Conservation (phyloP, 2,888 invertebrate species). For the Orthosia incerta region DNA sequence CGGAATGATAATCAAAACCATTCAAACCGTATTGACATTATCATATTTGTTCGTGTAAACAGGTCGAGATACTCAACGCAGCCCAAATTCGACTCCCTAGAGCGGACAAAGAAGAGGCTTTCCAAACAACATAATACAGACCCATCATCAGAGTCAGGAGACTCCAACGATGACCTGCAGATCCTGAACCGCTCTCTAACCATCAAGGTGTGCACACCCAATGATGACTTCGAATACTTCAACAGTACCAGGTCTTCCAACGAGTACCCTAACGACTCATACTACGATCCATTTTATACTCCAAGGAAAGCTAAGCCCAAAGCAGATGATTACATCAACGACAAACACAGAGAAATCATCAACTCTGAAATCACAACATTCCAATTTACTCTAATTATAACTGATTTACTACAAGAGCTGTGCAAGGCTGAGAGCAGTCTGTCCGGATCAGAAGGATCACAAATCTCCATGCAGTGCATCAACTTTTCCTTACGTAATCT, state of each 20-base stretch:
- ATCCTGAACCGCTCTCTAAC: constrained; percentile 88
- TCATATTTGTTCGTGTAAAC: constrained; percentile 19
- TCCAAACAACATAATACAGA: constrained; percentile 69
- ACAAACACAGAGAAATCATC: constrained; percentile 88
- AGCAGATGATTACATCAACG: constrained; percentile 90
- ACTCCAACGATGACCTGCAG: constrained; percentile 89
- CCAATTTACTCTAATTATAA: constrained; percentile 91
- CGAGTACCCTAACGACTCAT: constrained; percentile 81
- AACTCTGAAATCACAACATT: constrained; percentile 88
- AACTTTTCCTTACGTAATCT: constrained; percentile 92
- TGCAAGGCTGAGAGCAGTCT: constrained; percentile 89
- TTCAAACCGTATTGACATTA: not conserved
- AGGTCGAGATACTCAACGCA: constrained; percentile 77
- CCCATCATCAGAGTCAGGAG: constrained; percentile 86
- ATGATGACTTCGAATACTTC: constrained; percentile 92
- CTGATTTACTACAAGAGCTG: constrained; percentile 90
- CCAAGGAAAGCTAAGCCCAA: constrained; percentile 85
- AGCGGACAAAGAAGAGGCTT: constrained; percentile 73
- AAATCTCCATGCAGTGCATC: constrained; percentile 91
- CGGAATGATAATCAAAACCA: not conserved
- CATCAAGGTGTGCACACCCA: constrained; percentile 90
- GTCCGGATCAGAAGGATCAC: constrained; percentile 89
- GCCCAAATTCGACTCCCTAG: constrained; percentile 72
- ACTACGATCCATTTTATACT: constrained; percentile 79
- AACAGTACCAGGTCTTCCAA: constrained; percentile 84